Conservation (phyloP, 2,888 invertebrate species). For the Acrocyrtus sp. region DNA sequence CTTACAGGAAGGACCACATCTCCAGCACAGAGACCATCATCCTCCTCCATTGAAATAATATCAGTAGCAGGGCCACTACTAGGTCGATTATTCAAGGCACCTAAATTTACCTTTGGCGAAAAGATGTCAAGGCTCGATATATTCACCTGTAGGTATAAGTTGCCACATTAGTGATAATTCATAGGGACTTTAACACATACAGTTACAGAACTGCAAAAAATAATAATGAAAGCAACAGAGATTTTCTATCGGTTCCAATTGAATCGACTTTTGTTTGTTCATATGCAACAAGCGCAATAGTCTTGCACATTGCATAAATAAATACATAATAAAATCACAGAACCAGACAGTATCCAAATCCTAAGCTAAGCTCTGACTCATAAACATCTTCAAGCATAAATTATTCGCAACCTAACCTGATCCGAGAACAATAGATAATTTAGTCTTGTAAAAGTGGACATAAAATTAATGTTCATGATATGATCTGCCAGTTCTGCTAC, state of each 20-base stretch:
- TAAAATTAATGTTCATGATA: neutral
- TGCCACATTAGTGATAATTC: neutral
- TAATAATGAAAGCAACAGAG: too few relatives aligned
- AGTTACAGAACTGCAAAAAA: neutral
- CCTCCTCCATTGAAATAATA: constrained; percentile 96
- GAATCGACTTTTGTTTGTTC: neutral
- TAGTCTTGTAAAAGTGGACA: neutral
- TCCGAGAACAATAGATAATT: constrained; percentile 1
- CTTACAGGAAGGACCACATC: constrained; percentile 40
- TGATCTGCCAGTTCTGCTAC: too few relatives aligned
- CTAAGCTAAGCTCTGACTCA: too few relatives aligned
- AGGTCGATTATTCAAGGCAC: constrained; percentile 50
- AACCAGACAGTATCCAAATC: neutral
- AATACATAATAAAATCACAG: neutral
- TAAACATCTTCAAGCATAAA: neutral
- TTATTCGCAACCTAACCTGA: neutral
- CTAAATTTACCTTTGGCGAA: constrained; percentile 50
- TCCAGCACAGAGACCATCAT: constrained; percentile 70
- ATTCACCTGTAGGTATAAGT: constrained; percentile 52
- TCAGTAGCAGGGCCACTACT: constrained; percentile 55
- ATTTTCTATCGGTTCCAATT: too few relatives aligned
- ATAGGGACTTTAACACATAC: neutral
- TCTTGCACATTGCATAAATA: neutral
- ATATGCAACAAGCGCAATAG: neutral
- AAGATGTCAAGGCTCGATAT: constrained; percentile 57